Evolutionary conservation across 2,888 invertebrate genomes (phyloP), one percentile per base, ranked within the genome.

Genomic region (Dryomyza anilis): DNA sequence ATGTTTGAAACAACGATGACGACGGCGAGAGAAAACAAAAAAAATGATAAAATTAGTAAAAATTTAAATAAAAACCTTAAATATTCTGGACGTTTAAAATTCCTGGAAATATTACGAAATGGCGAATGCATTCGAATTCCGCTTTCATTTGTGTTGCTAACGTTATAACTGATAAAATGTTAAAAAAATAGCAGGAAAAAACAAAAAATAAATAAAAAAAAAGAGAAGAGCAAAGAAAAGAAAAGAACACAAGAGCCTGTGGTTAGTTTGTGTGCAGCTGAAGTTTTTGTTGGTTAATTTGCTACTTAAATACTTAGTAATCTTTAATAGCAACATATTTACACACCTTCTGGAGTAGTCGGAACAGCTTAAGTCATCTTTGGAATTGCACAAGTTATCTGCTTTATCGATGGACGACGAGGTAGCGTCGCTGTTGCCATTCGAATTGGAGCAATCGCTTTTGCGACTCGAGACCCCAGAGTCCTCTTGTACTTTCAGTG

Each of bases 401-500:
- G 71, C 77, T 73, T 79, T 82, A 57, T 82, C 81, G 46, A 79
- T 81, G 1, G 86, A 85, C 4, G 87, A 87, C 58, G 87, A 69
- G 4, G 73, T 77, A 27, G 72, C 85, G 71, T 87, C 86, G 69
- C 85, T 85, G 65, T 86, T 86, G 1, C 85, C 83, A 71, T 87
- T 85, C 21, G 78, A 80, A 64, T 85, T 86, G 0, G 81, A 83
- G 65, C 73, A 78, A 50, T 86, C 84, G 27, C 86, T 86, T 70
- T 87, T 86, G 16, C 83, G 80, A 70, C 81, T 81, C 1, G 82
- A 84, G 2, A 86, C 86, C 50, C 88, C 88, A 0, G 81, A 81
- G 60, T 81, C 81, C 66, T 81, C 83, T 52, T 76, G 76, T 1
- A 64, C 67, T 66, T 81, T 82, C 0, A 74, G 29, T 29, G 25